These are phyloP conservation scores for Uloborus diversus DNA, from an alignment of 1,140 invertebrate species.

Conservation along the genomic window DNA sequence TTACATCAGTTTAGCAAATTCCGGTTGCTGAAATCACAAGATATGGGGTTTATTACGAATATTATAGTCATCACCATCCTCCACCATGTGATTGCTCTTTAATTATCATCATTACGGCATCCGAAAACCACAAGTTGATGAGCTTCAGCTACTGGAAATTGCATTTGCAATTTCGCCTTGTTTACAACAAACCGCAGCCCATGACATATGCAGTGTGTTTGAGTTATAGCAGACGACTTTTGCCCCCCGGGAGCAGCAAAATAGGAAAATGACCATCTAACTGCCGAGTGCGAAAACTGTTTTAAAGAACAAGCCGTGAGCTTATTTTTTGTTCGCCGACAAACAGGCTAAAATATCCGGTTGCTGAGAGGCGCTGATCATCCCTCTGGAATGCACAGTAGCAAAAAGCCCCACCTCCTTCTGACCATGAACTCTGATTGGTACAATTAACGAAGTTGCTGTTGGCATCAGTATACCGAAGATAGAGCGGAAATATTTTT, in stretches of 20 bases:
- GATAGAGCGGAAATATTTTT: neutral
- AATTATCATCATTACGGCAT: too few relatives aligned
- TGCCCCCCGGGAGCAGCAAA: neutral
- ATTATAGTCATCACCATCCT: too few relatives aligned
- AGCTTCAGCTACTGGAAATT: too few relatives aligned
- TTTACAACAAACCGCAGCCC: too few relatives aligned
- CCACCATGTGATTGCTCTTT: too few relatives aligned
- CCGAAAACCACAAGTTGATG: too few relatives aligned
- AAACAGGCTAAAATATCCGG: conserved; percentile 34
- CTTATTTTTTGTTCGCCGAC: neutral
- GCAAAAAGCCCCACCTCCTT: conserved; percentile 34
- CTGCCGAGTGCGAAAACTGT: neutral
- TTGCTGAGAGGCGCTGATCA: conserved; percentile 15
- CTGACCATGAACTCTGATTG: conserved; percentile 33
- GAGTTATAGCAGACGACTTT: too few relatives aligned
- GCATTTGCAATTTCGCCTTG: too few relatives aligned
- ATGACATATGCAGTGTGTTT: too few relatives aligned
- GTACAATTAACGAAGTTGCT: conserved; percentile 35
- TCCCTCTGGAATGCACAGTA: conserved; percentile 47
- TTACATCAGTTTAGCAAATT: too few relatives aligned
- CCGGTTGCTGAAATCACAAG: too few relatives aligned
- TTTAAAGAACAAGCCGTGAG: neutral
- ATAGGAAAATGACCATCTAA: neutral
- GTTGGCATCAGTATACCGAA: neutral
- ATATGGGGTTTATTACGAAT: too few relatives aligned